Percentiles rank a stretch among this genome's conserved stretches.
phyloP scores from a whole-genome alignment of 2,113 vertebrate genomes.

The Pyxicephalus adspersus region DNA sequence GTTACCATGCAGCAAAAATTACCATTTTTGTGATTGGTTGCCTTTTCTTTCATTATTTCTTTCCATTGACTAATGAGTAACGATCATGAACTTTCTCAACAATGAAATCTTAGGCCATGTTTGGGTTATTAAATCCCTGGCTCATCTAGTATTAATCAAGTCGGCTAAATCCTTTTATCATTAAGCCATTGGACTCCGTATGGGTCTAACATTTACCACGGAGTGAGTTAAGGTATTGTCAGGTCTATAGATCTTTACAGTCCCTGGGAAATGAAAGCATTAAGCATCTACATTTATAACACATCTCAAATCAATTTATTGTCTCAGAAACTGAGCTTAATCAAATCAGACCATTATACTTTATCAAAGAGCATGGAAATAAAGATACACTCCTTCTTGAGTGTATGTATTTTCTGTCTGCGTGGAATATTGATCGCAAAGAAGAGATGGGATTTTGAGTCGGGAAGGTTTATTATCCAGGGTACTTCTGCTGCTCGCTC shows the following conservation, averaged over 20 bases:
- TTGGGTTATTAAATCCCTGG: slow-evolving; percentile 8
- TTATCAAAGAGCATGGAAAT: slow-evolving; percentile 20
- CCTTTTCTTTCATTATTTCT: background rate
- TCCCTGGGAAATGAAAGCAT: slow-evolving; percentile 55
- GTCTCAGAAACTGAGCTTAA: slow-evolving; percentile 39
- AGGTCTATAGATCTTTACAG: slow-evolving; percentile 50
- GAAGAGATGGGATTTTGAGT: slow-evolving; percentile 53
- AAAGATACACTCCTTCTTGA: slow-evolving; percentile 52
- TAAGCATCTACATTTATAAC: slow-evolving; percentile 54
- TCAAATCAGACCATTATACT: slow-evolving; percentile 10
- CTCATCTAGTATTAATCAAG: slow-evolving; percentile 2
- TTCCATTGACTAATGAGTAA: slow-evolving; percentile 9
- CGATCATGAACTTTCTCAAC: slow-evolving; percentile 13
- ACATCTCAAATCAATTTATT: slow-evolving; percentile 52
- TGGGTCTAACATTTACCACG: background rate
- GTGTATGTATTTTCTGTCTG: slow-evolving; percentile 57
- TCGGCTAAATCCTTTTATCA: slow-evolving; percentile 23
- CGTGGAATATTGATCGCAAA: slow-evolving; percentile 51
- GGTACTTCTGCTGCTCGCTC: slow-evolving; percentile 26
- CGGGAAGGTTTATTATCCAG: slow-evolving; percentile 44
- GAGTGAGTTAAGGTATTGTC: slow-evolving; percentile 47
- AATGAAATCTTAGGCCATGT: background rate
- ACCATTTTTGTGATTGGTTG: background rate
- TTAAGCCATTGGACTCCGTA: slow-evolving; percentile 26
- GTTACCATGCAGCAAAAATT: background rate